These are phyloP conservation scores for Steinernema feltiae DNA, from an alignment of 1,140 invertebrate species.

Conservation along the genomic window DNA sequence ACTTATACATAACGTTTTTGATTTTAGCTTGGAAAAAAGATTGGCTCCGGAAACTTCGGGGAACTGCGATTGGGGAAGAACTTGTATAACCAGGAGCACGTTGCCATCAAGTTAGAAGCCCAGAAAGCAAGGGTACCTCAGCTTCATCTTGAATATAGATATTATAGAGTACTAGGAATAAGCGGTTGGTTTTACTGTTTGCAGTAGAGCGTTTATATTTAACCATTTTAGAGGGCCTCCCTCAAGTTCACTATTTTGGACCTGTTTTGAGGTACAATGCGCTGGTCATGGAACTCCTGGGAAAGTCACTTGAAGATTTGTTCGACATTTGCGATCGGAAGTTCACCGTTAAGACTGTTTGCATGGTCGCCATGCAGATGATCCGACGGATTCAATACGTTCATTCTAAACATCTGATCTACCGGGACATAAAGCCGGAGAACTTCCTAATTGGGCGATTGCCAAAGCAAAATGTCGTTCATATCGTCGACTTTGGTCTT, in stretches of 20 bases:
- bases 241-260: conserved; percentile 98
- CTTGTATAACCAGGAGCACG: conserved; percentile 99
- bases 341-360: conserved; percentile 95
- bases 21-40: conserved; percentile 90
- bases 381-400: conserved; percentile 89
- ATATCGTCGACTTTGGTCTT: conserved; percentile 97
- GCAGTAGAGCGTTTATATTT: not conserved
- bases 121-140: conserved; percentile 99
- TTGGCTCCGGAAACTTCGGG: conserved; percentile 99
- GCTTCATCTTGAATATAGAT: conserved; percentile 99
- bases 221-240: conserved; percentile 78
- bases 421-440: conserved; percentile 98
- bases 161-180: conserved; percentile 94
- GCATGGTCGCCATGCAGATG: conserved; percentile 96
- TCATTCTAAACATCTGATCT: conserved; percentile 96
- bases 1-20: not conserved
- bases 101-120: conserved; percentile 99
- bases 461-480: conserved; percentile 96
- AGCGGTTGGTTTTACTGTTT: conserved; percentile 27
- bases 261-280: conserved; percentile 99
- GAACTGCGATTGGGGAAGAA: conserved; percentile 97
- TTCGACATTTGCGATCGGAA: conserved; percentile 97
- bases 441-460: conserved; percentile 99
- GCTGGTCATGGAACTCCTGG: conserved; percentile 96
- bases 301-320: conserved; percentile 95